Conservation (phyloP, 2,888 invertebrate genomes). For the Baccha elongata region DNA sequence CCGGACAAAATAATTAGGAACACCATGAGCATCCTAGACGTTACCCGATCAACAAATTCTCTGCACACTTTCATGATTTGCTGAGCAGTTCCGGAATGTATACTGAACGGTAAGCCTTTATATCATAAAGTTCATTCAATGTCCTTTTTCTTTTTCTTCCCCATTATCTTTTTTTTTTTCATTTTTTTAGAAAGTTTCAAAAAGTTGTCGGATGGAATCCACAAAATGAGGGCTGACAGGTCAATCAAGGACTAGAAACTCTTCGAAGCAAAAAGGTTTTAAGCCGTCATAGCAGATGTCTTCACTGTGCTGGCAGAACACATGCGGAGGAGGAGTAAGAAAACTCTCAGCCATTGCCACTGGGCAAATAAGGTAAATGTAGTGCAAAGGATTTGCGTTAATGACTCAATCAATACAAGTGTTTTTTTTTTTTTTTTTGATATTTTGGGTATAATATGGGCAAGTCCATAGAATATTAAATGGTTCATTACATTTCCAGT, state of each 20-base stretch:
- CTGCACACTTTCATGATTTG: conserved; percentile 10
- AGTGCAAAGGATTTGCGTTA: conserved; percentile 72
- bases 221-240: conserved; percentile 63
- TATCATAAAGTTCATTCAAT: not conserved
- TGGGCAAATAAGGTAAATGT: conserved; percentile 71
- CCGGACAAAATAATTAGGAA: conserved; percentile 21
- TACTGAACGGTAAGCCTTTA: not conserved
- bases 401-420: conserved; percentile 73
- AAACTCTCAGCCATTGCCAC: conserved; percentile 30
- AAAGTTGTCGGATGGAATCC: conserved; percentile 43
- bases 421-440: conserved; percentile 39
- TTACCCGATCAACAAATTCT: conserved; percentile 5
- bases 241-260: conserved; percentile 53
- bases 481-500: conserved; percentile 68
- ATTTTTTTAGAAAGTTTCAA: conserved; percentile 34
- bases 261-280: conserved; percentile 39
- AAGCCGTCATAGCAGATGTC: conserved; percentile 49
- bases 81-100: not conserved
- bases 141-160: no score
- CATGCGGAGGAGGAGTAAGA: not conserved
- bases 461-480: conserved; percentile 64
- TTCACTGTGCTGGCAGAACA: conserved; percentile 25
- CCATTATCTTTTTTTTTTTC: not conserved
- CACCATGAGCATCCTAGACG: conserved; percentile 3
- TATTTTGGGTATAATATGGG: conserved; percentile 53